Evolutionary conservation across 1,140 invertebrate species (phyloP).

Genomic region (Cylas formicarius): DNA sequence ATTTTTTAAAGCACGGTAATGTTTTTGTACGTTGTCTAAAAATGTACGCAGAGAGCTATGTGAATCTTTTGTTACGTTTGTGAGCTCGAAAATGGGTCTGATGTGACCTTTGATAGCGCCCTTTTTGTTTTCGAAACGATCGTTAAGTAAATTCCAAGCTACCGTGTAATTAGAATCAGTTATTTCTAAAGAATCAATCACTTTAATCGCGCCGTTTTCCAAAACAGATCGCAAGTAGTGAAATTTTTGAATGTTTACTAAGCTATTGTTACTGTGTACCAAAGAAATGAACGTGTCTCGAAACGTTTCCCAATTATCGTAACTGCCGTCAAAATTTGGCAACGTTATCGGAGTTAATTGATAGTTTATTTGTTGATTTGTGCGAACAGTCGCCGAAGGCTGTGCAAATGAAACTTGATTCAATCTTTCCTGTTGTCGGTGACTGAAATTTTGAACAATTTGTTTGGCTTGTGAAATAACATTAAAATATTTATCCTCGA

Average conservation of each 20-base stretch:
- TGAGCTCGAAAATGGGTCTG: conserved; percentile 30
- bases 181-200: conserved; percentile 33
- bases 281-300: conserved; percentile 26
- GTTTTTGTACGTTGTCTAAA: conserved; percentile 34
- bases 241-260: conserved; percentile 24
- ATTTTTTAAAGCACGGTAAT: conserved; percentile 32
- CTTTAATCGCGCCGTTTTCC: conserved; percentile 28
- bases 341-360: too few species aligned
- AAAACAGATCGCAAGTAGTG: conserved; percentile 29
- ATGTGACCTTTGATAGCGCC: conserved; percentile 38
- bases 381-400: too few species aligned
- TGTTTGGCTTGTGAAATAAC: too few species aligned
- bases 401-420: too few species aligned
- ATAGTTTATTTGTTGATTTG: too few species aligned
- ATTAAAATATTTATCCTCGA: too few species aligned
- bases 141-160: conserved; percentile 37
- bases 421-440: too few species aligned
- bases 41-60: conserved; percentile 28
- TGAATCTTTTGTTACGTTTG: conserved; percentile 24
- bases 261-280: conserved; percentile 24
- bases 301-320: conserved; percentile 27
- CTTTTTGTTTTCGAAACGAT: conserved; percentile 38
- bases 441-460: too few species aligned
- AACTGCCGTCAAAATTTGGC: conserved; percentile 22
- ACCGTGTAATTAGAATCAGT: conserved; percentile 36